These are phyloP conservation scores for Ophthalmolycus amberensis DNA, from an alignment of 2,113 vertebrate genomes.

Conservation along the genomic window DNA sequence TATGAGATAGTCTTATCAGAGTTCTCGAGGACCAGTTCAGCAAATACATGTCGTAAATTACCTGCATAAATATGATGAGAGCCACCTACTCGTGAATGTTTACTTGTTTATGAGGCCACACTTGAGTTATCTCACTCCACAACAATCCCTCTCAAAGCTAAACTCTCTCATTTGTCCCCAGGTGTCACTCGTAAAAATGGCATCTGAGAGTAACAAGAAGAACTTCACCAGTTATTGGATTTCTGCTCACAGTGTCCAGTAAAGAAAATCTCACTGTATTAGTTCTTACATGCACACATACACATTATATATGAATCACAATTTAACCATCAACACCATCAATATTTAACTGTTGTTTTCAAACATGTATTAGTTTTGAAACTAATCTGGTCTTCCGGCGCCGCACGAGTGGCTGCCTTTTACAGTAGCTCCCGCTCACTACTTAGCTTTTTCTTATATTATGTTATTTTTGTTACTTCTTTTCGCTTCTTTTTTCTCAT, in stretches of 20 bases:
- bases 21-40: slow-evolving; percentile 12
- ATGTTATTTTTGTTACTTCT: no score
- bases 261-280: not conserved
- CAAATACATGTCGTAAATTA: slow-evolving; percentile 29
- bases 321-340: not conserved
- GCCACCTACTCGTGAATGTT: slow-evolving; percentile 21
- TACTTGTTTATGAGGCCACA: slow-evolving; percentile 28
- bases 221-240: not conserved
- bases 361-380: not conserved
- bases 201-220: slow-evolving; percentile 16
- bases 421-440: no score
- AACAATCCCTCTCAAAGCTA: slow-evolving; percentile 29
- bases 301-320: not conserved
- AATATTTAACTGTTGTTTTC: not conserved
- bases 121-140: slow-evolving; percentile 24
- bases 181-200: slow-evolving; percentile 49
- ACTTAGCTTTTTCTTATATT: no score
- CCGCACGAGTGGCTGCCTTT: no score
- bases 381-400: no score
- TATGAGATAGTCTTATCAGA: not conserved
- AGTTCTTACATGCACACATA: not conserved
- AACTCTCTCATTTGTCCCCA: slow-evolving; percentile 21
- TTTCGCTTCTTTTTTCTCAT: no score
- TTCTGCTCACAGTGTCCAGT: not conserved
- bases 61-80: slow-evolving; percentile 18